These are phyloP conservation scores for Mobula birostris DNA, from an alignment of 2,113 vertebrate genomes.

Conservation along the genomic window DNA sequence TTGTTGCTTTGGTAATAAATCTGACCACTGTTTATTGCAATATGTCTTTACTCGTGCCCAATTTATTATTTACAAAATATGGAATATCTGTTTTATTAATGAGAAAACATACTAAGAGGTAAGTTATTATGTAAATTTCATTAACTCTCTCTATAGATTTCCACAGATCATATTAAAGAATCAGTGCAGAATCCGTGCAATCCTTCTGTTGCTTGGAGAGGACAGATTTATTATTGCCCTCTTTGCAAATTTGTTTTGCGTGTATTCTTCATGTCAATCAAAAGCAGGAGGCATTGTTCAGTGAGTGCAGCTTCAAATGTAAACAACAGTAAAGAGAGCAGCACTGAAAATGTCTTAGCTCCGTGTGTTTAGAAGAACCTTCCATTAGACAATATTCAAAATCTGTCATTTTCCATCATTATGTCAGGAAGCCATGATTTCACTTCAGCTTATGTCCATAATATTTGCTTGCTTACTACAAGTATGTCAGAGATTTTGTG, in stretches of 20 bases:
- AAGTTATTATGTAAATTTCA: constrained; percentile 20
- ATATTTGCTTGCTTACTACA: background rate
- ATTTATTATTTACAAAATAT: constrained; percentile 32
- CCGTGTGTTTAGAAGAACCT: background rate
- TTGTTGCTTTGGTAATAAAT: constrained; percentile 28
- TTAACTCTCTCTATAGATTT: constrained; percentile 19
- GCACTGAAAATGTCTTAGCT: background rate
- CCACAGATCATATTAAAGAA: constrained; percentile 31
- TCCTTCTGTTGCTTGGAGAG: constrained; percentile 3
- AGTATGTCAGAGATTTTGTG: background rate
- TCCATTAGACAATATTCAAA: background rate
- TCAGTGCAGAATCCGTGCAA: background rate
- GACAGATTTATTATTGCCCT: constrained; percentile 2
- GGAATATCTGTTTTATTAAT: constrained; percentile 35
- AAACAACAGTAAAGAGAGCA: background rate
- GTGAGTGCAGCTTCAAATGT: background rate
- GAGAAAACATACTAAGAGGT: constrained; percentile 3
- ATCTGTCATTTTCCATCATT: background rate
- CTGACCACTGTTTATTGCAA: constrained; percentile 24
- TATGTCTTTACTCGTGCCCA: background rate
- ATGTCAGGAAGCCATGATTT: background rate
- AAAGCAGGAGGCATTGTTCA: background rate
- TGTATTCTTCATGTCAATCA: background rate
- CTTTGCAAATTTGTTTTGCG: background rate
- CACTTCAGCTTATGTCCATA: background rate